Percentiles rank a stretch among this genome's conserved stretches.
Evolutionary conservation across 1,140 invertebrate genomes (phyloP).

Genomic region (Drosophila kikkawai): DNA sequence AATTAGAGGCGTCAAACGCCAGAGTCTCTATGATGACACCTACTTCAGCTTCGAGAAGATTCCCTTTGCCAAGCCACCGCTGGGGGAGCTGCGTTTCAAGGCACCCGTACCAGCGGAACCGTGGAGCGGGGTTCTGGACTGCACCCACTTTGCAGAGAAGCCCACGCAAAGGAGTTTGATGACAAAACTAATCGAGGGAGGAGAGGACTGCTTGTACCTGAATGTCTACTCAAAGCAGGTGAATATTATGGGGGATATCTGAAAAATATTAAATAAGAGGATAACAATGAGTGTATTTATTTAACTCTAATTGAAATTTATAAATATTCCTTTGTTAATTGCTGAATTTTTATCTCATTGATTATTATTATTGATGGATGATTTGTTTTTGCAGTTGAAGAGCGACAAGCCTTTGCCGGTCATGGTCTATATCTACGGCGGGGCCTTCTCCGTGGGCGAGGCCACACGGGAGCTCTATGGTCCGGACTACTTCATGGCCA

Average conservation of each 20-base stretch:
- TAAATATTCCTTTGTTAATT: neutral
- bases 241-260: slow-evolving; percentile 7
- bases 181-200: slow-evolving; percentile 67
- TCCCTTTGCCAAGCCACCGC: slow-evolving; percentile 90
- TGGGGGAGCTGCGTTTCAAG: slow-evolving; percentile 88
- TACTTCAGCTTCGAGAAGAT: slow-evolving; percentile 87
- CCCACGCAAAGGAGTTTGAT: slow-evolving; percentile 59
- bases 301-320: neutral
- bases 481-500: slow-evolving; percentile 87
- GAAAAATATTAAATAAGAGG: neutral
- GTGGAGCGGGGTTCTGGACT: slow-evolving; percentile 72
- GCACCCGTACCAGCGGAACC: slow-evolving; percentile 59
- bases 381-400: slow-evolving; percentile 19
- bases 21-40: slow-evolving; percentile 59
- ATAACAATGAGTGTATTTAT: neutral
- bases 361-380: slow-evolving; percentile 21
- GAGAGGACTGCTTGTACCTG: slow-evolving; percentile 85
- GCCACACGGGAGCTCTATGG: slow-evolving; percentile 85
- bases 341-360: neutral
- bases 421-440: slow-evolving; percentile 91
- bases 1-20: slow-evolving; percentile 62
- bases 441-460: slow-evolving; percentile 87
- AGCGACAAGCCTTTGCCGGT: slow-evolving; percentile 86
- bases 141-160: slow-evolving; percentile 52
- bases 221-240: slow-evolving; percentile 79